phyloP scores from a whole-genome alignment of 2,888 invertebrate species.

The Drosophila barbarae region DNA sequence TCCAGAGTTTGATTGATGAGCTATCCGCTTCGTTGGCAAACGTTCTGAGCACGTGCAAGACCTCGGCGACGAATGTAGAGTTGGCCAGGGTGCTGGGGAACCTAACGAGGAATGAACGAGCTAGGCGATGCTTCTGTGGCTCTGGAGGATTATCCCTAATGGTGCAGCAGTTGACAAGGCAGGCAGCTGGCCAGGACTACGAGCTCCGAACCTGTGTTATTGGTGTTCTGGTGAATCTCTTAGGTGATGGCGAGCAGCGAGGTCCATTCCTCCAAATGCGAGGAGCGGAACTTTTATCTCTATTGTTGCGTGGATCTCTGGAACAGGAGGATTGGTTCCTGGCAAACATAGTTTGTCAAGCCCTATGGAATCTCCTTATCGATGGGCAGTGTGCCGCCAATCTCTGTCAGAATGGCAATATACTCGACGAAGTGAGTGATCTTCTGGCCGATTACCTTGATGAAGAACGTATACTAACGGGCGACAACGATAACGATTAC shows the following conservation, averaged over 20 bases:
- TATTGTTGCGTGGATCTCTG: conserved; percentile 82
- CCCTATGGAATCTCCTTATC: conserved; percentile 86
- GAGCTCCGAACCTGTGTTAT: conserved; percentile 88
- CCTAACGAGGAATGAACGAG: conserved; percentile 85
- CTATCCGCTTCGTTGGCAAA: conserved; percentile 70
- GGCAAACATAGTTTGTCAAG: conserved; percentile 87
- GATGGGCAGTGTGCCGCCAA: conserved; percentile 77
- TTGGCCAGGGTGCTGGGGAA: conserved; percentile 91
- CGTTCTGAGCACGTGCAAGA: conserved; percentile 67
- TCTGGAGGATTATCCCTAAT: conserved; percentile 84
- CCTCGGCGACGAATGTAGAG: conserved; percentile 82
- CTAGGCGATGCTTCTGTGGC: conserved; percentile 84
- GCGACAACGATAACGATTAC: conserved; percentile 35
- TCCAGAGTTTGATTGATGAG: conserved; percentile 73
- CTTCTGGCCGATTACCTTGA: conserved; percentile 82
- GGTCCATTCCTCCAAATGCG: conserved; percentile 81
- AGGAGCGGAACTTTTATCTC: conserved; percentile 81
- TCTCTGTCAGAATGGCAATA: conserved; percentile 73
- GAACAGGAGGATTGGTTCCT: conserved; percentile 85
- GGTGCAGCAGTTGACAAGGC: conserved; percentile 75
- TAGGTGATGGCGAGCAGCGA: conserved; percentile 82
- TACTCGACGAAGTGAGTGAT: conserved; percentile 81
- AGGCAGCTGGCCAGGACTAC: conserved; percentile 80
- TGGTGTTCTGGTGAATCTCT: conserved; percentile 91
- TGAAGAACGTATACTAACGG: conserved; percentile 81